Evolutionary conservation across 2,888 invertebrate genomes (phyloP).

Genomic region (Plusia festucae): DNA sequence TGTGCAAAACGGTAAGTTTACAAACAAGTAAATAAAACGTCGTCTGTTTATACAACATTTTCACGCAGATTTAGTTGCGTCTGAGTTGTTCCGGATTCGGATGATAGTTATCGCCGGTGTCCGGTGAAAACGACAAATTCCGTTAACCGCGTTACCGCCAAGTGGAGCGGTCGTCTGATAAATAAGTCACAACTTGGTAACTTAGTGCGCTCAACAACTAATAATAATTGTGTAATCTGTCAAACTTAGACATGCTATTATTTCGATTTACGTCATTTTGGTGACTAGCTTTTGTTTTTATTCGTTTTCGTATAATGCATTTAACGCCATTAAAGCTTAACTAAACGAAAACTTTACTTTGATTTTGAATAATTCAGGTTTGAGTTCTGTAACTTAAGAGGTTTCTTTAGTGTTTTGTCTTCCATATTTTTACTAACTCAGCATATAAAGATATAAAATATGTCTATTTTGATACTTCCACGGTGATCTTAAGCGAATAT

Average conservation of each 20-base stretch:
- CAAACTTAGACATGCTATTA: conserved; percentile 36
- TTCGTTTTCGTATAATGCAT: background rate
- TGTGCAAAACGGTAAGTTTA: conserved; percentile 48
- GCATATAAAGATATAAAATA: too few species aligned
- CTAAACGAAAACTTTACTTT: background rate
- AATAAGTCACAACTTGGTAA: conserved; percentile 55
- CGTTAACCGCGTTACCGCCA: conserved; percentile 64
- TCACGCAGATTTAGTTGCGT: conserved; percentile 60
- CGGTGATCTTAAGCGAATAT: background rate
- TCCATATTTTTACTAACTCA: background rate
- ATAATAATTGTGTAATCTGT: conserved; percentile 46
- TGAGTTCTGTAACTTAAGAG: background rate
- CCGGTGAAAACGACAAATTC: conserved; percentile 72
- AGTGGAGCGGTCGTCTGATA: conserved; percentile 57
- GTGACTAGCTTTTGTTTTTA: conserved; percentile 25
- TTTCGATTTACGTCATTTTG: conserved; percentile 40
- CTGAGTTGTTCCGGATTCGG: conserved; percentile 65
- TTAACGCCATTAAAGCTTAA: background rate
- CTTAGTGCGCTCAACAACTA: conserved; percentile 17
- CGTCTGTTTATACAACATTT: conserved; percentile 59
- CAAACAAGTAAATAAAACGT: conserved; percentile 55
- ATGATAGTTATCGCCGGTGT: conserved; percentile 49
- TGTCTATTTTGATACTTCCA: background rate
- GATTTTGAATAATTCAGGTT: background rate
- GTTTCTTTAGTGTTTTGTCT: too few species aligned